Evolutionary conservation across 2,113 vertebrate genomes (phyloP).

Genomic region (Anser brachyrhynchus): DNA sequence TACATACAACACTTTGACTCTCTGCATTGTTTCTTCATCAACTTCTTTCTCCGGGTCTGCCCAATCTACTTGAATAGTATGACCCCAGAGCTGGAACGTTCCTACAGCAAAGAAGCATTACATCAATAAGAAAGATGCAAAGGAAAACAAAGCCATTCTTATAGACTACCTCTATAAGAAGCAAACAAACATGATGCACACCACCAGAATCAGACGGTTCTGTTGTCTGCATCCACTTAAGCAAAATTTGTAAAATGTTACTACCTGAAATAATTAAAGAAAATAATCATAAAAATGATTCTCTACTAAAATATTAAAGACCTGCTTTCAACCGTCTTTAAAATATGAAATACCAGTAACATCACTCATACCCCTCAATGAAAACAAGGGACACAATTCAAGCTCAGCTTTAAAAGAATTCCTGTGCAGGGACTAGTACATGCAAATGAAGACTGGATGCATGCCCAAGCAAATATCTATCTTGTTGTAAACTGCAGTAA

Average conservation of each 20-base stretch:
- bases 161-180: background rate
- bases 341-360: background rate
- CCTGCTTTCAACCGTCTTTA: background rate
- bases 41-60: conserved; percentile 92
- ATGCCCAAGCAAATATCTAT: background rate
- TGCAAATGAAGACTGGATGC: background rate
- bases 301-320: background rate
- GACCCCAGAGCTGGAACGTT: conserved; percentile 91
- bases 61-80: conserved; percentile 93
- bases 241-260: background rate
- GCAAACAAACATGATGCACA: background rate
- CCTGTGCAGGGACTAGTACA: background rate
- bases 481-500: background rate
- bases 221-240: background rate
- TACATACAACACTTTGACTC: conserved; percentile 90
- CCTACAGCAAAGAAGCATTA: conserved; percentile 73
- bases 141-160: background rate
- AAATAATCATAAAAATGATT: background rate
- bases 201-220: background rate
- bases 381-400: background rate
- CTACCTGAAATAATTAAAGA: background rate
- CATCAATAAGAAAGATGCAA: background rate
- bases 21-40: conserved; percentile 93
- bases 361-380: background rate
- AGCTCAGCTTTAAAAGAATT: background rate